These are phyloP conservation scores for Choloepus hoffmanni DNA, from an alignment of 2,113 vertebrate genomes.

Conservation along the genomic window DNA sequence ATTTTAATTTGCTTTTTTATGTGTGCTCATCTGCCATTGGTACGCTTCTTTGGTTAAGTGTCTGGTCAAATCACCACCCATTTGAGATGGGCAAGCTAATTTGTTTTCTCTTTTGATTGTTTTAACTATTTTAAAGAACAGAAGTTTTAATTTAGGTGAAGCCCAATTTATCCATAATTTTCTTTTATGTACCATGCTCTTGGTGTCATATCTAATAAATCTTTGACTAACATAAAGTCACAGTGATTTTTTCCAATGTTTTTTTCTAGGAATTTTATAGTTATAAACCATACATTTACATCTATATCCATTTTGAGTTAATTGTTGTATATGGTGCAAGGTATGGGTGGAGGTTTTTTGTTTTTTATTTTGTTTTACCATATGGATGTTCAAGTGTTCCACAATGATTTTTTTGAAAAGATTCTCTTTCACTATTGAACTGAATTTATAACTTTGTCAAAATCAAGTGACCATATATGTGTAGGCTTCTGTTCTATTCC, in stretches of 20 bases:
- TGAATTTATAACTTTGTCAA: not conserved
- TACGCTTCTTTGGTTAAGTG: not conserved
- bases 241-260: not conserved
- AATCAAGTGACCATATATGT: not conserved
- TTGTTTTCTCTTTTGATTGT: not conserved
- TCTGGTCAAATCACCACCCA: not conserved
- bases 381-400: not conserved
- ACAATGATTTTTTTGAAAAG: not conserved
- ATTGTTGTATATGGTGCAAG: not conserved
- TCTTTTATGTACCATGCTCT: not conserved
- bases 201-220: not conserved
- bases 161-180: not conserved
- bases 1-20: not conserved
- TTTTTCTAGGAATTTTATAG: not conserved
- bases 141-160: not conserved
- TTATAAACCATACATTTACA: not conserved
- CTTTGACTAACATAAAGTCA: not conserved
- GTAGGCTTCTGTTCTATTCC: not conserved
- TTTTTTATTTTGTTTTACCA: not conserved
- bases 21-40: not conserved
- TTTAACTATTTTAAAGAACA: slow-evolving; percentile 26
- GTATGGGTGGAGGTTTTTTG: not conserved
- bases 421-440: not conserved
- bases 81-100: not conserved
- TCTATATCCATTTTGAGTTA: not conserved